Evolutionary conservation across 2,113 vertebrate species (phyloP).

Genomic region (Eudyptes chrysolophus): DNA sequence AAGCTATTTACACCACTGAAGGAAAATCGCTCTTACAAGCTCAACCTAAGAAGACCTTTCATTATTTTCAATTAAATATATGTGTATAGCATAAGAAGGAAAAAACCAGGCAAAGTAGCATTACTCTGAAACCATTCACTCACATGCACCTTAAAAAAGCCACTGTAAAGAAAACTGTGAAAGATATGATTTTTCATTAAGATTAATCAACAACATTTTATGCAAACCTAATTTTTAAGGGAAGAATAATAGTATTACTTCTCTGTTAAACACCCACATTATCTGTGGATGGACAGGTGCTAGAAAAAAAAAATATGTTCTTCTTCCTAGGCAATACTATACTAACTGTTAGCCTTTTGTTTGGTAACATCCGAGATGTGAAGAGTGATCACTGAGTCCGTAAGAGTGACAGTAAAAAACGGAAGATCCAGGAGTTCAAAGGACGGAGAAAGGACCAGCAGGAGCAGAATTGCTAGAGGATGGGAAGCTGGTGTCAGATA

Average conservation of each 20-base stretch:
- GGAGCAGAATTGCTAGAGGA: neutral
- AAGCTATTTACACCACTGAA: conserved; percentile 7
- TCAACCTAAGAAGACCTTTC: neutral
- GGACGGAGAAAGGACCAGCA: neutral
- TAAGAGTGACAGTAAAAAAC: neutral
- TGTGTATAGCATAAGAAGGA: neutral
- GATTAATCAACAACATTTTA: neutral
- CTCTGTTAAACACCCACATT: neutral
- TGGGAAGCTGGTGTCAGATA: neutral
- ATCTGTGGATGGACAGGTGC: neutral
- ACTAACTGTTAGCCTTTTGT: neutral
- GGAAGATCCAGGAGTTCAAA: neutral
- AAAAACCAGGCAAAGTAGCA: neutral
- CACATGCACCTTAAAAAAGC: neutral
- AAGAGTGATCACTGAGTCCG: neutral
- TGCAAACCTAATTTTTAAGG: neutral
- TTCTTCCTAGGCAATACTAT: neutral
- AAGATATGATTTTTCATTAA: neutral
- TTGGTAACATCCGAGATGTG: neutral
- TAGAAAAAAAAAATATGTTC: neutral
- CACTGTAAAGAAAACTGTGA: neutral
- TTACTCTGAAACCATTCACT: neutral
- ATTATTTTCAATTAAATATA: neutral
- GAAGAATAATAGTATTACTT: neutral
- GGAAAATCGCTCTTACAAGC: neutral